Evolutionary conservation across 2,888 invertebrate species (phyloP), one percentile per base, ranked within the genome.

Genomic region (Euclidia mi): DNA sequence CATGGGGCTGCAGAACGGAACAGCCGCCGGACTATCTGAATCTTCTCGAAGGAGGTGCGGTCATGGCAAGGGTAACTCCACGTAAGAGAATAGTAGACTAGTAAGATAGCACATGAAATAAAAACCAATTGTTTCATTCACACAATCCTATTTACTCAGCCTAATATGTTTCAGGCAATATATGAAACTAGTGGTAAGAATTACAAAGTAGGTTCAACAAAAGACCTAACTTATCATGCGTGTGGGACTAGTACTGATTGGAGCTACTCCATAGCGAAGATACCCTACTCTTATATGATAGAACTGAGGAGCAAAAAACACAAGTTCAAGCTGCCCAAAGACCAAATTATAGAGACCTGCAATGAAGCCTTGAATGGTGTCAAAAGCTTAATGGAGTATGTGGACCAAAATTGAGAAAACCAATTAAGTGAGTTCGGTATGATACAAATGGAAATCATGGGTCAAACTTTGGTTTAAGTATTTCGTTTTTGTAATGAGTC

Each of bases 241-340:
- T 93, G 92, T 34, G 94, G 94, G 0, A 94, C 94, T 35, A 92
- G 93, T 38, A 92, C 80, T 1, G 94, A 94, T 53, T 94, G 94
- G 94, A 92, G 93, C 44, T 94, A 94, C 49, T 87, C 82, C 0
- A 82, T 88, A 17, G 94, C 94, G 0, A 90, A 91, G 40, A 92
- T 94, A 56, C 94, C 93, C 0, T 94, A 84, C 74, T 92, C 91
- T 0, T 94, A 87, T 62, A 93, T 94, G 92, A 75, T 94, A 10
- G 94, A 94, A 55, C 76, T 94, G 3, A 81, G 92, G 28, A 88
- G 93, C 58, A 89, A 56, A 56, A 91, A 84, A 56, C 51, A 91
- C 63, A 88, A 76, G 60, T 94, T 94, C 75, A 84, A 65, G 43
- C 66, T 94, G 4, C 94, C 93, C 1, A 89, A 71, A 45, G 87